phyloP scores from a whole-genome alignment of 2,888 invertebrate species.

The Cerastis rubricosa region DNA sequence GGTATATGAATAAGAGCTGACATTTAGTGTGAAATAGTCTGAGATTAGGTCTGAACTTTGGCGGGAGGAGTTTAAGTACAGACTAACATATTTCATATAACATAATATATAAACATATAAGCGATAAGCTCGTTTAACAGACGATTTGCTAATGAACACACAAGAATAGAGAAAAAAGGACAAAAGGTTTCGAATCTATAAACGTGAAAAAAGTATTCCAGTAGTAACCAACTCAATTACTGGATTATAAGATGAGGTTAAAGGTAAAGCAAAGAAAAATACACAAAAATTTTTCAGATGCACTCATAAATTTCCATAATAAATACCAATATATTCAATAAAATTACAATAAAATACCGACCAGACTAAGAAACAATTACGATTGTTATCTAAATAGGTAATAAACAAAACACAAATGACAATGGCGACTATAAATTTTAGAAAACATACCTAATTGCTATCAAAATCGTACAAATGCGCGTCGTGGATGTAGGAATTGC shows the following conservation, averaged over 20 bases:
- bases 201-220: not conserved
- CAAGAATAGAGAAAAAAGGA: not conserved
- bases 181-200: not conserved
- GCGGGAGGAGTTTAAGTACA: not conserved
- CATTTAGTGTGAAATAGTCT: not conserved
- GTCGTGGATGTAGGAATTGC: constrained; percentile 46
- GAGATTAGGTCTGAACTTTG: not conserved
- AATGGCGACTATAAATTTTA: constrained; percentile 60
- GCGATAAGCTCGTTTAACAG: not conserved
- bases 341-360: constrained; percentile 43
- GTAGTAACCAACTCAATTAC: no score
- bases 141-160: not conserved
- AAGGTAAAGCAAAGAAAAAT: not conserved
- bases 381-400: constrained; percentile 57
- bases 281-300: constrained; percentile 11
- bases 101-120: no score
- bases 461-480: constrained; percentile 56
- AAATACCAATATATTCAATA: constrained; percentile 42
- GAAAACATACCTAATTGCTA: constrained; percentile 62
- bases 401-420: constrained; percentile 55
- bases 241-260: not conserved
- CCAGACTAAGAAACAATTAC: constrained; percentile 56
- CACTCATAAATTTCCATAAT: not conserved
- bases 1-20: not conserved
- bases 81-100: not conserved